Conservation (phyloP, 2,113 vertebrate genomes). For the Micronycteris hirsuta region DNA sequence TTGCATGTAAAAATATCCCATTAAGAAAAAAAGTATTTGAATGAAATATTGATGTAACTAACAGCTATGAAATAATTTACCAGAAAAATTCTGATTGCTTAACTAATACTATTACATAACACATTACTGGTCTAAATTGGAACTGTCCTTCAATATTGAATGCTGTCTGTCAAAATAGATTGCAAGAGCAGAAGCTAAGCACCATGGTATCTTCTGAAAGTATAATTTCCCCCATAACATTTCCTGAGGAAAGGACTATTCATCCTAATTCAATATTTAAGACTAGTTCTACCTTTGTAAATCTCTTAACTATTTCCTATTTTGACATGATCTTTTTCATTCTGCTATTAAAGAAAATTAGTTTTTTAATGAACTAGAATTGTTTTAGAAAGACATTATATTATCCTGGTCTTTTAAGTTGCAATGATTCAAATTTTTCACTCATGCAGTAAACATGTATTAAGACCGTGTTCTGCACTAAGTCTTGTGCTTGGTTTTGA, state of each 20-base stretch:
- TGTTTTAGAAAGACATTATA: neutral
- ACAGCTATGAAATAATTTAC: conserved; percentile 7
- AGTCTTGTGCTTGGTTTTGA: neutral
- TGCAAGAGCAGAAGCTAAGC: neutral
- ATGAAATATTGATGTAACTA: neutral
- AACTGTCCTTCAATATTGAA: conserved; percentile 29
- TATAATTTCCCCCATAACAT: neutral
- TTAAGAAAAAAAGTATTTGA: conserved; percentile 24
- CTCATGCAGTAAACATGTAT: neutral
- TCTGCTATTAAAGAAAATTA: neutral
- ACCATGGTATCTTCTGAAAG: neutral
- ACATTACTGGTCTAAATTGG: neutral
- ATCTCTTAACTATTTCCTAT: neutral
- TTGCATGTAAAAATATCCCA: conserved; percentile 18
- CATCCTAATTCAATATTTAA: neutral
- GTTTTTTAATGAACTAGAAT: neutral
- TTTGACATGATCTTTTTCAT: neutral
- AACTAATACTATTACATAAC: conserved; percentile 12
- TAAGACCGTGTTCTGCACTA: neutral
- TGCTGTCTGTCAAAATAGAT: neutral
- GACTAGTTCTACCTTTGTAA: neutral
- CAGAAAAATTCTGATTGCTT: neutral
- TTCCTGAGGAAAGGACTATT: neutral
- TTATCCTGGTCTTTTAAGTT: neutral
- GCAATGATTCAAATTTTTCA: neutral